Percentiles rank a stretch among this genome's conserved stretches.
Conservation (phyloP, 2,797 vertebrate genomes). For the Chiroxiphia lanceolata region DNA sequence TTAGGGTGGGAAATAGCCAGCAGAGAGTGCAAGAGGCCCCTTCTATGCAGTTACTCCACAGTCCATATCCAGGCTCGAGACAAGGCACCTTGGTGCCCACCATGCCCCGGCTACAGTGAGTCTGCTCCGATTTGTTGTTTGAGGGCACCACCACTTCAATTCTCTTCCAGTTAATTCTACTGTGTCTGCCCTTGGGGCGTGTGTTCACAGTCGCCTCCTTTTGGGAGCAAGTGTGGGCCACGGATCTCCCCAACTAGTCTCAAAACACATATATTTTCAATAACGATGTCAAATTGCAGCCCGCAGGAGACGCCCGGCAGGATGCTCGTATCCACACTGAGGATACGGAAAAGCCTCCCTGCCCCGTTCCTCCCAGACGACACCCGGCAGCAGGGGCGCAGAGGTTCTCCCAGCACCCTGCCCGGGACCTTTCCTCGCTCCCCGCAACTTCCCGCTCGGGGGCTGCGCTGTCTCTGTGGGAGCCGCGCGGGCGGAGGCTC, state of each 20-base stretch:
- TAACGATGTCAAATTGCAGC: background rate
- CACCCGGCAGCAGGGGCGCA: background rate
- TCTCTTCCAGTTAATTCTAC: background rate
- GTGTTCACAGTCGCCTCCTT: background rate
- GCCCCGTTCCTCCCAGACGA: background rate
- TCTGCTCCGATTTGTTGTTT: background rate
- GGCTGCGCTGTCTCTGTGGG: background rate
- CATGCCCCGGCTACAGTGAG: background rate
- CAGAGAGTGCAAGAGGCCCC: slow-evolving; percentile 25
- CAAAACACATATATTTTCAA: rapidly evolving
- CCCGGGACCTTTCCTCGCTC: background rate
- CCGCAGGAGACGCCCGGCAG: background rate
- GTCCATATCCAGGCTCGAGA: background rate
- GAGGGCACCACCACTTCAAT: background rate
- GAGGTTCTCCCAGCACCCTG: background rate
- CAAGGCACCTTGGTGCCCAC: background rate
- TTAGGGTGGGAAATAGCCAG: background rate
- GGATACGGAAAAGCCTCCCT: background rate
- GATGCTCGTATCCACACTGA: rapidly evolving
- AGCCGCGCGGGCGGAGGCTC: background rate
- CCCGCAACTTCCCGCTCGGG: background rate
- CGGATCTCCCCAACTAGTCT: background rate
- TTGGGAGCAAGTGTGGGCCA: background rate
- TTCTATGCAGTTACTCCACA: background rate
- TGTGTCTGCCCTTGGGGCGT: background rate